Conservation (phyloP, 2,113 vertebrate genomes). For the Polyodon spathula region DNA sequence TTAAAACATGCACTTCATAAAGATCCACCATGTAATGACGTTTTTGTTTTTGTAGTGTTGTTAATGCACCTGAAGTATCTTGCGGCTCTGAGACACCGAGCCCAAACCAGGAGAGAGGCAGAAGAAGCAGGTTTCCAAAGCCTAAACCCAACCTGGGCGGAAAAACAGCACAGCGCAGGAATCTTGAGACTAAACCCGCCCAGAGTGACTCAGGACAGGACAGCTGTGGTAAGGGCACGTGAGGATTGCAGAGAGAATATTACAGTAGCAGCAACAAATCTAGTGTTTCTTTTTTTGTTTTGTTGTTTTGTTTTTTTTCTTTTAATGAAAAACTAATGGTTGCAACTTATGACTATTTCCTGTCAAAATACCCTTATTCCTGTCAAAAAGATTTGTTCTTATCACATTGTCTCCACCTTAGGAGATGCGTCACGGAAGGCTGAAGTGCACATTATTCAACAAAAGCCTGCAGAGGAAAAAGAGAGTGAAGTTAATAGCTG, state of each 20-base stretch:
- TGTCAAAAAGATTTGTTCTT: too few relatives aligned
- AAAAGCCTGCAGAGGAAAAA: background rate
- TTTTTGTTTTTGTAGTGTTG: conserved; percentile 8
- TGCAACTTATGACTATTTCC: too few relatives aligned
- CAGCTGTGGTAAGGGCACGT: background rate
- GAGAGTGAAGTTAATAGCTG: background rate
- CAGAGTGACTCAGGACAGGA: conserved; percentile 2
- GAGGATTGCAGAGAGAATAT: conserved; percentile 1
- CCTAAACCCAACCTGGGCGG: conserved; percentile 31
- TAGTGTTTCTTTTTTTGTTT: too few relatives aligned
- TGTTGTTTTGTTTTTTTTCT: too few relatives aligned
- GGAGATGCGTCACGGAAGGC: background rate
- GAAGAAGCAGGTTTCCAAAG: conserved; percentile 26
- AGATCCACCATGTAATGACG: too few relatives aligned
- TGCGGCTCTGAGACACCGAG: conserved; percentile 6
- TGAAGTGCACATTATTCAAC: background rate
- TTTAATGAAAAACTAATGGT: too few relatives aligned
- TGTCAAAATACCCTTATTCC: too few relatives aligned
- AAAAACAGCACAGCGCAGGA: conserved; percentile 18
- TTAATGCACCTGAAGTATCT: background rate
- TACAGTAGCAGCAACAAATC: background rate
- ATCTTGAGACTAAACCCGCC: background rate
- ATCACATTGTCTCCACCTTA: background rate
- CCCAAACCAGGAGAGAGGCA: conserved; percentile 7
- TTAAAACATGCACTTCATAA: too few relatives aligned